Percentiles rank a stretch among this genome's conserved stretches.
phyloP scores from a whole-genome alignment of 1,140 invertebrate species.

The Trinorchestia longiramus region DNA sequence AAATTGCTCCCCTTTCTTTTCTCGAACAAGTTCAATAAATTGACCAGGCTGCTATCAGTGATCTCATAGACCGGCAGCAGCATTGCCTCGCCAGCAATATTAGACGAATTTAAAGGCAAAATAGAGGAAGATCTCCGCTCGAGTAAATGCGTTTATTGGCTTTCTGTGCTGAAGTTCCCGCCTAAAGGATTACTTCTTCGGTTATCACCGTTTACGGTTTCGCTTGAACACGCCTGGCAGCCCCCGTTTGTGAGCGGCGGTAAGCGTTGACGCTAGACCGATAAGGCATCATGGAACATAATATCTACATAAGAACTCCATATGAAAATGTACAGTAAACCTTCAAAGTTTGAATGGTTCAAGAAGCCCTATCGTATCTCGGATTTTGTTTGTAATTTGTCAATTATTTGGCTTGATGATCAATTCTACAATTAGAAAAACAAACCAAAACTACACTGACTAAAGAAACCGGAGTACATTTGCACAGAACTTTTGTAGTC shows the following conservation, averaged over 20 bases:
- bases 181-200: neutral
- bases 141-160: slow-evolving; percentile 29
- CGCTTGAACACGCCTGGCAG: neutral
- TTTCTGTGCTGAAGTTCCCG: neutral
- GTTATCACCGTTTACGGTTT: neutral
- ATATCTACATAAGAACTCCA: neutral
- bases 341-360: neutral
- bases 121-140: slow-evolving; percentile 21
- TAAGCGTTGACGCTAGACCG: neutral
- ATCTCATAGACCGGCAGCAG: slow-evolving; percentile 32
- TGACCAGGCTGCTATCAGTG: slow-evolving; percentile 13
- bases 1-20: slow-evolving; percentile 33
- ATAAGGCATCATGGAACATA: neutral
- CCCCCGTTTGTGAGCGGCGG: neutral
- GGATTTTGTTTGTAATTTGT: neutral
- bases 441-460: neutral
- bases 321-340: neutral
- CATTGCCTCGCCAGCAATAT: slow-evolving; percentile 26
- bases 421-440: neutral
- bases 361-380: neutral
- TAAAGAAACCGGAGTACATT: neutral
- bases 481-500: neutral
- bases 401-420: neutral
- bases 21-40: slow-evolving; percentile 47
- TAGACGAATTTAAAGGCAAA: slow-evolving; percentile 36